Base-by-base conservation (phyloP, 2,888 invertebrate genomes). In the Uropetala carovei region DNA sequence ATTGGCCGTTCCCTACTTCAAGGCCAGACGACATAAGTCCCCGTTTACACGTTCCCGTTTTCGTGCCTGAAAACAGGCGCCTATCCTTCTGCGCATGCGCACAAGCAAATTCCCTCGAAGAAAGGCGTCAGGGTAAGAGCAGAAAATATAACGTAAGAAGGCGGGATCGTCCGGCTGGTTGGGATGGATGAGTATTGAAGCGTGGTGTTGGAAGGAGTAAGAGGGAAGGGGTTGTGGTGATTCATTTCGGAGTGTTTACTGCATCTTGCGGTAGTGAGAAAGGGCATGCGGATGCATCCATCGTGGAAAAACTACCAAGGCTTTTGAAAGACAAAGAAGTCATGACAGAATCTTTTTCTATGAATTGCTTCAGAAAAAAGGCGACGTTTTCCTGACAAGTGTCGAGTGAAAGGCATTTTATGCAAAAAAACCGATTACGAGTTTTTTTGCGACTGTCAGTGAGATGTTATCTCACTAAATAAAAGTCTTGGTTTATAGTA, bases 231-330 rank as follows among this genome's bases (percentile, higher is more conserved):
- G n/a, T n/a, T n/a, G n/a, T 18, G 89, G 64, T 89, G 68, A 89
- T 89, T 89, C 89, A 68, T 89, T 68, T 43, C n/a, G 60, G 89
- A 30, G 27, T 43, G 89, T 56, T 27, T 89, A 18, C 64, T 68
- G 89, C 89, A 68, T 89, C 89, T 68, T n/a, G 30, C 60, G 43
- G 89, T 18, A 30, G 64, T 18, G 68, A 30, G 43, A 89, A 89
- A 56, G 27, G 68, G 64, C 16, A 89, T 18, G 43, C 27, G 43
- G 86, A 86, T 83, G 83, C 56, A 56, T 11, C 30, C 58, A 13
- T n/a, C 18, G 86, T 18, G n/a, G 27, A 64, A n/a, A 64, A 7
- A 68, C 27, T 27, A 27, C 22, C 22, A 75, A 75, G 27, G 75
- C 75, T 75, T 27, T 75, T 75, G 75, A 75, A 27, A 75, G 22